Evolutionary conservation across 2,113 vertebrate species (phyloP).

Genomic region (Oenanthe oenanthe): DNA sequence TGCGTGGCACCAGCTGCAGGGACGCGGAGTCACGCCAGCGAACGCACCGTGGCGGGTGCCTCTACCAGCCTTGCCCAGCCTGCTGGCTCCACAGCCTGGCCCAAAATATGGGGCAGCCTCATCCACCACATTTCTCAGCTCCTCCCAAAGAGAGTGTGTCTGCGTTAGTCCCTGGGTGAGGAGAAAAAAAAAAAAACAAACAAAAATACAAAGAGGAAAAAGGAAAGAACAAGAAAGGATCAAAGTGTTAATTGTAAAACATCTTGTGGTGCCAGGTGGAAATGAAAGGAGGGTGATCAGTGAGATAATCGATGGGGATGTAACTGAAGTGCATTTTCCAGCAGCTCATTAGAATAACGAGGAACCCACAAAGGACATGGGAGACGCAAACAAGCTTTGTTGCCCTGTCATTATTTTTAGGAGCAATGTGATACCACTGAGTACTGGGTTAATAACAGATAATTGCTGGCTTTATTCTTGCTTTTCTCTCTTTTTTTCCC

Average conservation of each 20-base stretch:
- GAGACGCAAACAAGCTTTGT: slow-evolving; percentile 52
- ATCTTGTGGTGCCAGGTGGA: slow-evolving; percentile 27
- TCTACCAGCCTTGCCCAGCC: background rate
- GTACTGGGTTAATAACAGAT: slow-evolving; percentile 54
- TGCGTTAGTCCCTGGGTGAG: background rate
- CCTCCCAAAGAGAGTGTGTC: background rate
- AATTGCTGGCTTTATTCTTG: slow-evolving; percentile 50
- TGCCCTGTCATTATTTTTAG: slow-evolving; percentile 58
- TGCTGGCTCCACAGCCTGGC: fast-evolving
- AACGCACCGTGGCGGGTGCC: background rate
- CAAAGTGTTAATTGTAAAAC: slow-evolving; percentile 44
- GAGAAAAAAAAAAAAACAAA: fast-evolving
- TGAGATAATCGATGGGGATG: slow-evolving; percentile 6
- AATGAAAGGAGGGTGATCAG: slow-evolving; percentile 48
- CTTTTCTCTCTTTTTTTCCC: background rate
- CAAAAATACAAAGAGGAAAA: background rate
- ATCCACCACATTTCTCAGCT: background rate
- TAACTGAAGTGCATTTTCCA: slow-evolving; percentile 31
- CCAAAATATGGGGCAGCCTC: background rate
- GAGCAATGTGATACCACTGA: slow-evolving; percentile 17
- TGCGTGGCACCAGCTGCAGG: background rate
- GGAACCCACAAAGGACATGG: slow-evolving; percentile 6
- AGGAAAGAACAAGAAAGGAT: background rate
- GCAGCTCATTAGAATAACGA: slow-evolving; percentile 44
- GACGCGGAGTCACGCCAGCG: background rate